Percentiles rank a stretch among this genome's conserved stretches.
Conservation (phyloP, 2,888 invertebrate genomes). For the Reticulitermes lucifugus region DNA sequence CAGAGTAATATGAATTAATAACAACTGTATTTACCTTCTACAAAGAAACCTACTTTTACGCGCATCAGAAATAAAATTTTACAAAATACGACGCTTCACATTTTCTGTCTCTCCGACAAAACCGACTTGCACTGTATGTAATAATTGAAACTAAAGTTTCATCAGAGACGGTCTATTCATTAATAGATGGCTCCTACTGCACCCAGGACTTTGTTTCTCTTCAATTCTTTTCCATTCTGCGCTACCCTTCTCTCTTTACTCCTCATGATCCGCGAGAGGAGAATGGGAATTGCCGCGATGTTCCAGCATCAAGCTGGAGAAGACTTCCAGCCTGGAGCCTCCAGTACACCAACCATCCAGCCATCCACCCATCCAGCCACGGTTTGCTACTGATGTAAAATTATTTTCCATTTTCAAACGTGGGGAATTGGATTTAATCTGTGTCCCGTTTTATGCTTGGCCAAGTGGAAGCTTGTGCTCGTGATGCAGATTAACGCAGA, state of each 20-base stretch:
- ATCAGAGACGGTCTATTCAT: constrained; percentile 19
- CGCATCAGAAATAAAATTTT: background rate
- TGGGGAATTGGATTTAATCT: constrained; percentile 54
- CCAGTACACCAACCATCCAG: background rate
- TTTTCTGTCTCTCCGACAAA: background rate
- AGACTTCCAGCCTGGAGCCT: constrained; percentile 23
- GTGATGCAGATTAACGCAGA: constrained; percentile 54
- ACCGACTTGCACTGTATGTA: background rate
- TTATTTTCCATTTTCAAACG: constrained; percentile 54
- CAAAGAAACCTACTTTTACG: background rate
- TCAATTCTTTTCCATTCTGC: constrained; percentile 29
- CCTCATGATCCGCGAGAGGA: constrained; percentile 31
- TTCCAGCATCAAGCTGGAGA: background rate
- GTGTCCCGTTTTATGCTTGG: constrained; percentile 53
- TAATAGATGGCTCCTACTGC: constrained; percentile 27
- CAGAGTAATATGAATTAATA: no score
- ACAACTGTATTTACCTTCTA: background rate
- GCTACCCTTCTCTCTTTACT: background rate
- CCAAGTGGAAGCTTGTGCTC: constrained; percentile 52
- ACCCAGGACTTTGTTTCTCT: constrained; percentile 27
- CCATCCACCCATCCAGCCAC: background rate
- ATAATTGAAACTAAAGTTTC: background rate
- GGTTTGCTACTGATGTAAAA: constrained; percentile 52
- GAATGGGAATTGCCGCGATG: background rate
- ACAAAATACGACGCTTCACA: background rate